Conservation (phyloP, 92 coral and sea anemone genomes). For the Plumapathes pennacea region DNA sequence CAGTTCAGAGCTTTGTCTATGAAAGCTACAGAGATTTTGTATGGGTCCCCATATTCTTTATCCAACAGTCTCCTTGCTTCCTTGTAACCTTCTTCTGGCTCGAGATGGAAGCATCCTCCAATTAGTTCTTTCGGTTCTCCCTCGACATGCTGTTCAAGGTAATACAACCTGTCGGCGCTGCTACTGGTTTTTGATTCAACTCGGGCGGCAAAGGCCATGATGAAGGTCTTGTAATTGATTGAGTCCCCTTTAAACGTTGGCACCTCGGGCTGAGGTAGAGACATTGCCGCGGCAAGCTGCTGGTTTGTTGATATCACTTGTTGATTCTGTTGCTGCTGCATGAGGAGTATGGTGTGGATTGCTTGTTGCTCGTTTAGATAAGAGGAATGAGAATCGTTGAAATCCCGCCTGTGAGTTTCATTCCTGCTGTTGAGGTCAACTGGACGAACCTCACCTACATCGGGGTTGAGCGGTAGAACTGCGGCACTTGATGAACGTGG, state of each 20-base stretch:
- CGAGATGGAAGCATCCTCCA: conserved; percentile 51
- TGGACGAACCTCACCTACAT: too few species aligned
- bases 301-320: conserved; percentile 43
- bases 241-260: conserved; percentile 43
- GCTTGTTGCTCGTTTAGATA: not conserved
- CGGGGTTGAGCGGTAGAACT: too few species aligned
- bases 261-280: conserved; percentile 50
- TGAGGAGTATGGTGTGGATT: too few species aligned
- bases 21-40: conserved; percentile 40
- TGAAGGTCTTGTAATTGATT: conserved; percentile 28
- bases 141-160: conserved; percentile 40
- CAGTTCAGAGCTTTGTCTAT: conserved; percentile 30
- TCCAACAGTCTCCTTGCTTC: conserved; percentile 35
- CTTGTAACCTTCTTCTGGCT: conserved; percentile 33
- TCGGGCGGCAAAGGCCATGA: conserved; percentile 52
- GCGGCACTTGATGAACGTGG: too few species aligned
- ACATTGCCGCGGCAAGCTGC: conserved; percentile 52
- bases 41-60: conserved; percentile 52
- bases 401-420: too few species aligned
- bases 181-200: conserved; percentile 13
- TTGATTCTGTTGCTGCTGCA: conserved; percentile 42
- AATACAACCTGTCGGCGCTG: conserved; percentile 41
- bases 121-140: conserved; percentile 55
- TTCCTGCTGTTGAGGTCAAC: too few species aligned
- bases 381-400: not conserved